phyloP scores from a whole-genome alignment of 1,140 invertebrate species.

The Lysiphlebus fabarum region DNA sequence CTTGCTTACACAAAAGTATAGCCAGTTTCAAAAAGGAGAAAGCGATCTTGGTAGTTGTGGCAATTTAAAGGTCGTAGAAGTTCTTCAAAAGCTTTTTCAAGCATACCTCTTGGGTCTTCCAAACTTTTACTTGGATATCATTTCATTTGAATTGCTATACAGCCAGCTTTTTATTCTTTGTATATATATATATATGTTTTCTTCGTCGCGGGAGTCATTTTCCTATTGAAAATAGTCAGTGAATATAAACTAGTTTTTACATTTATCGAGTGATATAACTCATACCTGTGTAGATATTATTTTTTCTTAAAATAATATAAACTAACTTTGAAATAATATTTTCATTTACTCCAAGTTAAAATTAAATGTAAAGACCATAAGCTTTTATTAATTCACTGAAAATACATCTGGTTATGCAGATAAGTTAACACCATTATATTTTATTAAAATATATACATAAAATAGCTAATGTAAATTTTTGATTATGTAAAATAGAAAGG shows the following conservation, averaged over 20 bases:
- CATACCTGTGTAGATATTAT: neutral
- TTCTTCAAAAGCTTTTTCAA: slow-evolving; percentile 21
- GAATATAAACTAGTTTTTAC: neutral
- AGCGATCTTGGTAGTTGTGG: neutral
- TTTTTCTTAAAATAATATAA: no score
- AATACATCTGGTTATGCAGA: no score
- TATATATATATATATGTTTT: no score
- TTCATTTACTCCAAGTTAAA: no score
- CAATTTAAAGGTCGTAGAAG: slow-evolving; percentile 24
- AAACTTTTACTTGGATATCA: slow-evolving; percentile 20
- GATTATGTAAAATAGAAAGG: no score
- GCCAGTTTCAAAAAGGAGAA: slow-evolving; percentile 1
- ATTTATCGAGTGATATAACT: neutral
- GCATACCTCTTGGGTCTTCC: slow-evolving; percentile 9
- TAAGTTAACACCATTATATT: no score
- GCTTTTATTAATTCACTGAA: no score
- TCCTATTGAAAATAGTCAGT: neutral
- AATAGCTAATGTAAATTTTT: no score
- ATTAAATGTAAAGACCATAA: no score
- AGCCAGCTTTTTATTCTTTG: neutral
- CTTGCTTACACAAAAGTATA: no score
- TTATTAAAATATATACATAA: no score
- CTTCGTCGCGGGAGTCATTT: slow-evolving; percentile 19
- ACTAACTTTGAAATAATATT: no score
- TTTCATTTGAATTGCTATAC: slow-evolving; percentile 7